Percentiles rank a stretch among this genome's conserved stretches.
These are phyloP conservation scores for Spinibarbus caldwelli DNA, from an alignment of 2,797 vertebrate genomes.

Conservation along the genomic window DNA sequence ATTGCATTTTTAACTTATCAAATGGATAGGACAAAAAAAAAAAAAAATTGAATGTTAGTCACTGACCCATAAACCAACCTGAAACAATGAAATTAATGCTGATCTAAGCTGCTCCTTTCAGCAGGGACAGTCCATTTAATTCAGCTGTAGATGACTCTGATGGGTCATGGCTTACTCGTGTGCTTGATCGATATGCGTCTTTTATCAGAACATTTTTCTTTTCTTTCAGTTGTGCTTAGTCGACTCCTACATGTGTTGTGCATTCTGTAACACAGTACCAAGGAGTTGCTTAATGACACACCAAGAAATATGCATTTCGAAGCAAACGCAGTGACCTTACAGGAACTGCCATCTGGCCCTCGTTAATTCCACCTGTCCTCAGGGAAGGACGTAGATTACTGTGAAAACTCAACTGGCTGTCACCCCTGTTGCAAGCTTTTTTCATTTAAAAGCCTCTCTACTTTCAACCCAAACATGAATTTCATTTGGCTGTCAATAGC, in stretches of 20 bases:
- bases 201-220: no score
- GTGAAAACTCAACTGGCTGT: slow-evolving; percentile 44
- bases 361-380: slow-evolving; percentile 63
- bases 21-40: no score
- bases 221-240: slow-evolving; percentile 38
- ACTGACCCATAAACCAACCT: no score
- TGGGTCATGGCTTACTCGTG: background rate
- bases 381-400: slow-evolving; percentile 62
- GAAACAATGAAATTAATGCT: no score
- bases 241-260: slow-evolving; percentile 19
- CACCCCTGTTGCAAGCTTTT: slow-evolving; percentile 34
- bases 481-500: slow-evolving; percentile 52
- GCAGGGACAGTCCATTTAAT: no score
- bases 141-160: no score
- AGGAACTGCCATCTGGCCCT: slow-evolving; percentile 66
- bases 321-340: slow-evolving; percentile 65
- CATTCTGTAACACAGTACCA: slow-evolving; percentile 48
- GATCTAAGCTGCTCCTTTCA: background rate
- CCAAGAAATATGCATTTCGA: slow-evolving; percentile 56
- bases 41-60: no score
- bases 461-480: slow-evolving; percentile 51
- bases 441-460: slow-evolving; percentile 50
- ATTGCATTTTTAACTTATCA: no score
- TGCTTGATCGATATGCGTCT: background rate
- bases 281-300: slow-evolving; percentile 57